phyloP scores from a whole-genome alignment of 2,797 vertebrate species.

The Enteromius viviparus region DNA sequence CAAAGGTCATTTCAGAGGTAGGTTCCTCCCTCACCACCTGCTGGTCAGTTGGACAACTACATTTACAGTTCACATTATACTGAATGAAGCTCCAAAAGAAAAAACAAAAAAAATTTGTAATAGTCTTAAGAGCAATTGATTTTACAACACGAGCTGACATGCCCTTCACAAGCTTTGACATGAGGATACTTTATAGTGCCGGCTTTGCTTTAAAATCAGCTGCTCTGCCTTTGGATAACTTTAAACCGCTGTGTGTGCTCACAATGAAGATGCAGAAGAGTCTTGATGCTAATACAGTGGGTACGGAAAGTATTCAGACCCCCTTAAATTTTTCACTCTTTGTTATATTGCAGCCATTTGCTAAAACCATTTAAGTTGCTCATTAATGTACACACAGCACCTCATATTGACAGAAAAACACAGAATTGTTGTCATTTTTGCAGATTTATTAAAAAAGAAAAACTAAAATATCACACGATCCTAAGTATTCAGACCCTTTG shows the following conservation, averaged over 20 bases:
- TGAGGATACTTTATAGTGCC: neutral
- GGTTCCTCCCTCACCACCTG: conserved; percentile 64
- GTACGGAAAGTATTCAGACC: too few relatives aligned
- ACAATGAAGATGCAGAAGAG: too few relatives aligned
- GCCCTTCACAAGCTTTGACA: conserved; percentile 5
- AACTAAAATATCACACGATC: too few relatives aligned
- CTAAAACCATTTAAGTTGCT: too few relatives aligned
- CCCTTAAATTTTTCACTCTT: too few relatives aligned
- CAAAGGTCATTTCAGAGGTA: conserved; percentile 16
- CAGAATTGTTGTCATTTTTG: too few relatives aligned
- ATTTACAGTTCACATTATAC: neutral
- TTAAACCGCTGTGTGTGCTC: too few relatives aligned
- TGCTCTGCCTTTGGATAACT: neutral
- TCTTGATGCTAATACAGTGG: neutral
- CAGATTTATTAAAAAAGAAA: too few relatives aligned
- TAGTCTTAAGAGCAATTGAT: neutral
- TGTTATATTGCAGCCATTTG: too few relatives aligned
- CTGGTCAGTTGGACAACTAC: conserved; percentile 64
- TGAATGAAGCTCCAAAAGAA: neutral
- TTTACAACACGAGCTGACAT: conserved; percentile 45
- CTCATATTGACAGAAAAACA: too few relatives aligned
- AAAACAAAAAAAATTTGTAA: neutral
- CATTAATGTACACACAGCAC: too few relatives aligned
- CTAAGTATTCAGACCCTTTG: too few relatives aligned
- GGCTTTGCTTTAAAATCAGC: conserved; percentile 4